These are phyloP conservation scores for Caenorhabditis plicata DNA, from an alignment of 2,888 invertebrate species.

Conservation along the genomic window DNA sequence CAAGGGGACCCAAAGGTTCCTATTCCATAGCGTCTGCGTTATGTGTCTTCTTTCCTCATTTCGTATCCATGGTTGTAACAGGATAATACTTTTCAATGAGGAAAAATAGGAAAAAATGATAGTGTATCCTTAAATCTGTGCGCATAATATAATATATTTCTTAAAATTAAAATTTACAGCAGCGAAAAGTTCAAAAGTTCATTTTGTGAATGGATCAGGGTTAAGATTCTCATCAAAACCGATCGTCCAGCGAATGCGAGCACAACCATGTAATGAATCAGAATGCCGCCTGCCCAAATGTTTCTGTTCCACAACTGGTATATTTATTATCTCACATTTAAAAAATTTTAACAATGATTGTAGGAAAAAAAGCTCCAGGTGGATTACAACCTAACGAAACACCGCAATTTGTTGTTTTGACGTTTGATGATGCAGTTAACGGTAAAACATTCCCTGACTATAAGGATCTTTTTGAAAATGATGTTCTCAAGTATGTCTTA, in stretches of 20 bases:
- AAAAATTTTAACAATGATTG: slow-evolving; percentile 1
- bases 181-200: slow-evolving; percentile 40
- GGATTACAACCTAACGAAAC: slow-evolving; percentile 44
- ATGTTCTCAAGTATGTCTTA: slow-evolving; percentile 17
- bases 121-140: too few species aligned
- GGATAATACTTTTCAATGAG: too few species aligned
- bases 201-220: slow-evolving; percentile 44
- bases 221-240: slow-evolving; percentile 49
- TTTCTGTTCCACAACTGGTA: slow-evolving; percentile 47
- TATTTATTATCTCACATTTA: neutral
- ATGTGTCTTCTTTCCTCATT: too few species aligned
- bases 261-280: slow-evolving; percentile 38
- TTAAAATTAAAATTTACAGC: slow-evolving; percentile 19
- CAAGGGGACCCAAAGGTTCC: too few species aligned
- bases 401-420: slow-evolving; percentile 63
- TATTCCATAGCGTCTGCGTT: too few species aligned
- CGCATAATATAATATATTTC: too few species aligned
- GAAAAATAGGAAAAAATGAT: too few species aligned
- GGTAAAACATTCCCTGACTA: slow-evolving; percentile 58
- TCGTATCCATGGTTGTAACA: too few species aligned
- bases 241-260: slow-evolving; percentile 27
- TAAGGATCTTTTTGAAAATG: slow-evolving; percentile 46
- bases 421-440: slow-evolving; percentile 65
- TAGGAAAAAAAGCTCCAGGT: slow-evolving; percentile 49
- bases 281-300: slow-evolving; percentile 57